Base-by-base conservation (phyloP, 1,140 invertebrate genomes). In the Meloidogyne hapla region DNA sequence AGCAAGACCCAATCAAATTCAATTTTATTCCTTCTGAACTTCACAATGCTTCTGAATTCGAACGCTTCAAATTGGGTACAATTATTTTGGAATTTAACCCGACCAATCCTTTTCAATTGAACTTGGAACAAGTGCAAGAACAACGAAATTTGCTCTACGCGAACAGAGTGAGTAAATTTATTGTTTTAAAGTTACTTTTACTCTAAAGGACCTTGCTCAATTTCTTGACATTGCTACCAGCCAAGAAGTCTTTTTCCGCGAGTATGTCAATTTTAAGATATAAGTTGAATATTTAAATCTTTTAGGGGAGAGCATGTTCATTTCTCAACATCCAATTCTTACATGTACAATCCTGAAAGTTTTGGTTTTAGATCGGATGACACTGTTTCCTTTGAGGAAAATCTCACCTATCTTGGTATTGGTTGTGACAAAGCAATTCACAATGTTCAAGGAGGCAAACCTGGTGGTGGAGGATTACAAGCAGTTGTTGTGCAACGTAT, bases 141-240 rank as follows among this genome's bases (percentile, higher is more conserved):
- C 48, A 69, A n/a, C n/a, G 38, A 2, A 8, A 56, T 56, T 21
- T 56, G 48, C 18, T 56, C n/a, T 56, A 56, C n/a, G 48, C 48
- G 18, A 56, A 56, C n/a, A 18, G 48, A n/a, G 48, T 56, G n/a
- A n/a, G 23, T 12, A 18, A 38, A 75, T n/a, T 28, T 74, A 26
- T 23, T 25, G 5, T 10, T 63, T 12, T 38, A 13, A 9, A 56
- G 56, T 71, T 21, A 40, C 0, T 5, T 18, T 56, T 56, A 6
- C n/a, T n/a, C 6, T 56, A 15, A 56, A 42, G 48, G 56, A 62
- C 18, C 67, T 76, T 18, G 25, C 68, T 15, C 75, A 76, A 26
- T 70, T 76, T 70, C 62, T 76, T 40, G 75, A 76, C 48, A 76
- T 76, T 70, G 75, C 75, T 21, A 76, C 75, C 15, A 76, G 75